Conservation (phyloP, 2,888 invertebrate species). For the Cheiracanthium punctorium region DNA sequence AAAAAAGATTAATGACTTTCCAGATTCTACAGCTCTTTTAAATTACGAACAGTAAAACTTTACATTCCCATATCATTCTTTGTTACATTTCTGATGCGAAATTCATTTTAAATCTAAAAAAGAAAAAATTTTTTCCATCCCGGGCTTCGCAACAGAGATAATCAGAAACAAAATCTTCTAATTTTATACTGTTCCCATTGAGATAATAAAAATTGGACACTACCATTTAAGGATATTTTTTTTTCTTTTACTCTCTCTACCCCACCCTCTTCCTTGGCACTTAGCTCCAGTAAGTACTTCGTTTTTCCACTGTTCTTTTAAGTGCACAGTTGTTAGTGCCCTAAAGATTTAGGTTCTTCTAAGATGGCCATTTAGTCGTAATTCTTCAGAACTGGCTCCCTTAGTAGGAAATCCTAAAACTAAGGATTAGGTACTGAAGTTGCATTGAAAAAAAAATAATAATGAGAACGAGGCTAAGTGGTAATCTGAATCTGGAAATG, state of each 20-base stretch:
- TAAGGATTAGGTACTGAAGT: conserved; percentile 36
- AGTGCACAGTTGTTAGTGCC: conserved; percentile 58
- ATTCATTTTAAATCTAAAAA: not conserved
- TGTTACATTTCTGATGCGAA: not conserved
- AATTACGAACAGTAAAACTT: too few relatives aligned
- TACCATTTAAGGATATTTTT: not conserved
- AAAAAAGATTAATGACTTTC: too few relatives aligned
- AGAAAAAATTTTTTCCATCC: not conserved
- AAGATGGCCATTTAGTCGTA: conserved; percentile 60
- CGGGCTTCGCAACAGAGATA: not conserved
- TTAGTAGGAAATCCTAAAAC: conserved; percentile 38
- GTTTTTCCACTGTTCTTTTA: conserved; percentile 25
- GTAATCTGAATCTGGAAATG: conserved; percentile 45
- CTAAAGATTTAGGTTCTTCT: conserved; percentile 48
- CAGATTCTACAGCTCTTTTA: too few relatives aligned
- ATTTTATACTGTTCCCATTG: not conserved
- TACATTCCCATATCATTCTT: not conserved
- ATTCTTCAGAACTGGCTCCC: conserved; percentile 38
- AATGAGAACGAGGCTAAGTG: conserved; percentile 19
- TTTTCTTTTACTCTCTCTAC: conserved; percentile 8
- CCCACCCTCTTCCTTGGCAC: not conserved
- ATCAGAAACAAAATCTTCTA: conserved; percentile 2
- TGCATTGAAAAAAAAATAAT: conserved; percentile 37
- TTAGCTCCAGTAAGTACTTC: conserved; percentile 44
- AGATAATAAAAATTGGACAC: conserved; percentile 10